Evolutionary conservation across 2,888 invertebrate species (phyloP).

Genomic region (Mythimna impura): DNA sequence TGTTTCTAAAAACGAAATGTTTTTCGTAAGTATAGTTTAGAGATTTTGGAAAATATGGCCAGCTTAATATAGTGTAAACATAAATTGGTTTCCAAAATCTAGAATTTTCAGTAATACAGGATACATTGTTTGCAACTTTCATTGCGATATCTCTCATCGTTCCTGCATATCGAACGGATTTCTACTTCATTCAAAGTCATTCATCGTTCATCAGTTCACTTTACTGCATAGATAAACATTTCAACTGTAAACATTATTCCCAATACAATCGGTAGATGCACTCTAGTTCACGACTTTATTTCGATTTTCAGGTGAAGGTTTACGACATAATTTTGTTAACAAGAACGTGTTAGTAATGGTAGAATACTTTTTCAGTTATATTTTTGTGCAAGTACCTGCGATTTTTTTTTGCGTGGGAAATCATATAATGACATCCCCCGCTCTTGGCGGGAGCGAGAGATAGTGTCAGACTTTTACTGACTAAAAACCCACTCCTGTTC

Average conservation of each 20-base stretch:
- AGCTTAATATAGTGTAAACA: no score
- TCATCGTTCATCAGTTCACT: conserved; percentile 25
- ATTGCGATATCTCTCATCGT: conserved; percentile 44
- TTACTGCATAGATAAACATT: conserved; percentile 13
- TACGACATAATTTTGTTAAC: neutral
- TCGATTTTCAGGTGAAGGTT: conserved; percentile 15
- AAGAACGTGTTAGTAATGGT: conserved; percentile 1
- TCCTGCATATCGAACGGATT: conserved; percentile 40
- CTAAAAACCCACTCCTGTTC: no score
- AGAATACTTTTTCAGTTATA: neutral
- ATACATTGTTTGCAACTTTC: conserved; percentile 32
- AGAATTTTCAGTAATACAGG: neutral
- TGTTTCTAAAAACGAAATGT: no score
- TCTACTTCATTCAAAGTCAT: conserved; percentile 7
- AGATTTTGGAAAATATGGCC: no score
- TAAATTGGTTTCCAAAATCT: neutral
- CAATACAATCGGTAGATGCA: conserved; percentile 14
- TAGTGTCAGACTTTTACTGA: no score
- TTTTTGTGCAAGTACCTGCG: no score
- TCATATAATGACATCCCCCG: no score
- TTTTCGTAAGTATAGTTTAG: no score
- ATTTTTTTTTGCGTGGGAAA: no score
- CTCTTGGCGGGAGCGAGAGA: no score
- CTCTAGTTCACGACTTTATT: conserved; percentile 22
- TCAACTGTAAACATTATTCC: conserved; percentile 27